Base-by-base conservation (phyloP, 2,888 invertebrate genomes). In the Strigamia crassipes region DNA sequence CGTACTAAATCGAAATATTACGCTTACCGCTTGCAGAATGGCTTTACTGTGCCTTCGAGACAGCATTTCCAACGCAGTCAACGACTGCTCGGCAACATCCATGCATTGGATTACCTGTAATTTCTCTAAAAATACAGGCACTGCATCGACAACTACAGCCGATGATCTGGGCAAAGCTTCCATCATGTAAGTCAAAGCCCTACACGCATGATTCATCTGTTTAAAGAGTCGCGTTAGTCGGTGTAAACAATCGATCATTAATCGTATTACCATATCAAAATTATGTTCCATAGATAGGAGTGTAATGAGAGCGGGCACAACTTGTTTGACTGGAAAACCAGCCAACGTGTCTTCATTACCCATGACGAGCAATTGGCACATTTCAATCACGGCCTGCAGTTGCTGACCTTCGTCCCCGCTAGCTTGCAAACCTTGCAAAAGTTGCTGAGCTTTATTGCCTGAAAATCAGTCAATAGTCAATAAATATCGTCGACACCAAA, bases 361-460 rank as follows among this genome's bases (percentile, higher is more conserved):
- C 98, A 99, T 99, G 46, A 99, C 97, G 82, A 99, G 90, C 89
- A 99, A 92, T 90, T 99, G 97, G 88, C 97, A 97, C 97, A 99
- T 97, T 90, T 98, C 97, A 84, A 97, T 97, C 51, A 96, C 97
- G 0, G 97, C 96, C 87, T 97, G 96, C 83, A 99, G 89, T 88
- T 99, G 97, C 87, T 96, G 96, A 10, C 96, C 96, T 87, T 98
- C 97, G 88, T 99, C 97, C 5, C 95, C 95, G 27, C 93, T 93
- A 3, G 97, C 95, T 88, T 97, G 97, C 84, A 99, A 90, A 0
- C 96, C 97, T 85, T 95, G 94, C 77, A 98, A 89, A 79, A 98
- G 89, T 87, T 97, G 96, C 86, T 97, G 96, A 0, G 97, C 97
- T 90, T 97, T 97, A 5, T 95, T 87, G 85, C 88, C 88, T 82